Evolutionary conservation across 2,797 vertebrate species (phyloP), one percentile per base, ranked within the genome.

Genomic region (Periparus ater): DNA sequence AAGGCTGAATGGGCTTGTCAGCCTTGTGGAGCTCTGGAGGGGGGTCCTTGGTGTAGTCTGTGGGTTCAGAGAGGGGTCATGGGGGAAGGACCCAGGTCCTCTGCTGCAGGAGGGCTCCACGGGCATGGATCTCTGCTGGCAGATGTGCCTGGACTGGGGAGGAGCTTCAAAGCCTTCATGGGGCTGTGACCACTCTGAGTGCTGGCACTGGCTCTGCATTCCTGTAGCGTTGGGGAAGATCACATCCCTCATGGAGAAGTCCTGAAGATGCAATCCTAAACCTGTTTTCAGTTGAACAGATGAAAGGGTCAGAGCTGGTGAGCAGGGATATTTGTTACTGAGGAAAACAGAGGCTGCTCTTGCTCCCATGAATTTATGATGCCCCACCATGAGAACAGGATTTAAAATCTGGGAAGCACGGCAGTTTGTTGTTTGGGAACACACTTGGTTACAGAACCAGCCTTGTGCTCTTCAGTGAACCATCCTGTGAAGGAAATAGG

Each of bases 31-130:
- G 61, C 48, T 76, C 38, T 15, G 13, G 7, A 6, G 5, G 13
- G 27, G 18, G 11, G 13, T 44, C 42, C 50, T 47, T 36, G 30
- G 18, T 45, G 42, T 48, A 3, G 13, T 10, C 5, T 0, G 0
- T 45, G 26, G n/a, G 22, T 45, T 57, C 17, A 42, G 73, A 32
- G 38, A 25, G 7, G 19, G 25, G 11, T 53, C 4, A 0, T 29
- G 38, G 22, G 20, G 27, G 38, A 40, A 40, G 38, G 5, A 36
- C 8, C 19, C 2, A 1, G 29, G 10, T 47, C 13, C 36, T 85
- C 14, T 63, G 20, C 54, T 60, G 26, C n/a, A 34, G 73, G 68
- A 80, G 30, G 17, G 6, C 51, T 85, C 34, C 11, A 2, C 0
- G 5, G 48, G 51, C 51, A 23, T 3, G 6, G 1, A 8, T 66